A percentile compares a stretch with the other conserved stretches of the same genome.
These are phyloP conservation scores for Phortica magna DNA, from an alignment of 2,888 invertebrate genomes.

Conservation along the genomic window DNA sequence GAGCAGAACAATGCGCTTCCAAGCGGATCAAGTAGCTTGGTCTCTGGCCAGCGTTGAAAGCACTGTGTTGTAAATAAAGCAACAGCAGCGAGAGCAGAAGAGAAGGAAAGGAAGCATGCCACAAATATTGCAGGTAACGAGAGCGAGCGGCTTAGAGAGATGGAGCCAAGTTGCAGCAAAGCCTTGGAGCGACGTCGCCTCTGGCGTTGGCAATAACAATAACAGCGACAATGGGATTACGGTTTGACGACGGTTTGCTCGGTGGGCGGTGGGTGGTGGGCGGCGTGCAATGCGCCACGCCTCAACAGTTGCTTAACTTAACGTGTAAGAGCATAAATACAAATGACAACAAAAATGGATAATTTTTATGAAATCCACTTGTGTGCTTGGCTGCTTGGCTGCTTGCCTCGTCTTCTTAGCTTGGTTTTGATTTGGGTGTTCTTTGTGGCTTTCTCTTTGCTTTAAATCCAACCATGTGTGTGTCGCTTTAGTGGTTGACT, in stretches of 20 bases:
- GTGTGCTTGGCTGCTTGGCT: conserved; percentile 3
- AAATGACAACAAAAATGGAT: conserved; percentile 36
- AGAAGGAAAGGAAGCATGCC: not conserved
- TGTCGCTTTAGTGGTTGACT: not conserved
- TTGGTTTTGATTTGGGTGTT: conserved; percentile 4
- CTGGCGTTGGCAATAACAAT: conserved; percentile 2
- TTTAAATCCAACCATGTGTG: not conserved
- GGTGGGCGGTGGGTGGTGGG: not conserved
- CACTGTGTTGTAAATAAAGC: not conserved
- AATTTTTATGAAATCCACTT: conserved; percentile 31
- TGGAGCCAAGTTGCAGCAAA: not conserved
- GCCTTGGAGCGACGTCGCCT: not conserved
- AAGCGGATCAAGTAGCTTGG: conserved; percentile 8
- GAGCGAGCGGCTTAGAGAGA: not conserved
- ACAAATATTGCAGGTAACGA: conserved; percentile 23
- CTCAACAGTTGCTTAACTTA: not conserved
- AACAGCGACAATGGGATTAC: not conserved
- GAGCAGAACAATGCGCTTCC: not conserved
- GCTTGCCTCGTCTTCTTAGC: not conserved
- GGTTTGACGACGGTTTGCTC: not conserved
- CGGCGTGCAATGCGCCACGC: not conserved
- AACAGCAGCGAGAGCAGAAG: not conserved
- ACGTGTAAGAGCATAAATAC: conserved; percentile 33
- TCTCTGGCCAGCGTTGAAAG: not conserved
- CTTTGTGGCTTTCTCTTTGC: not conserved